A percentile compares a stretch with the other conserved stretches of the same genome.
Conservation (phyloP, 1,140 invertebrate species). For the Oedothorax gibbosus region DNA sequence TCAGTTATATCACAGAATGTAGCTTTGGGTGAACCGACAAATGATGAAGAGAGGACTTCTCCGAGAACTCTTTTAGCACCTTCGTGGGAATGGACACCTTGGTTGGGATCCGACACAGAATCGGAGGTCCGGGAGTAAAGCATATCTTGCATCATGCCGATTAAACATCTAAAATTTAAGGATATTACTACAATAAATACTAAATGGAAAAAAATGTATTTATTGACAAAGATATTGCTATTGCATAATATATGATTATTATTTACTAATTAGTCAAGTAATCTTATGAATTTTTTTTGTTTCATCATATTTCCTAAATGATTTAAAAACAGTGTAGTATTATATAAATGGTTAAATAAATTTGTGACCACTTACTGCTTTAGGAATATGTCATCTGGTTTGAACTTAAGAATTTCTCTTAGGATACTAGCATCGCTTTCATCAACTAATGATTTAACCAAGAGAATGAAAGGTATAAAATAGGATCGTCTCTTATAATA, state of each 20-base stretch:
- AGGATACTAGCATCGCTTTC: slow-evolving; percentile 14
- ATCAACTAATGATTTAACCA: slow-evolving; percentile 22
- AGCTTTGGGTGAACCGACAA: too few relatives aligned
- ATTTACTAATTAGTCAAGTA: not conserved
- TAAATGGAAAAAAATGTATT: not conserved
- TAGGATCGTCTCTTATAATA: slow-evolving; percentile 8
- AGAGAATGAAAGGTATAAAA: slow-evolving; percentile 15
- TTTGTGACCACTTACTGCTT: slow-evolving; percentile 12
- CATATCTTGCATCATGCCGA: not conserved
- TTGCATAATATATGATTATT: too few relatives aligned
- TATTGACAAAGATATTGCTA: too few relatives aligned
- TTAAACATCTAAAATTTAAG: slow-evolving; percentile 1
- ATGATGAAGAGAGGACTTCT: slow-evolving; percentile 7
- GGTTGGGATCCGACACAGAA: not conserved
- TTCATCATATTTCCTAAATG: too few relatives aligned
- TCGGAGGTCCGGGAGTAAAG: not conserved
- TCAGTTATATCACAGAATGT: slow-evolving; percentile 1
- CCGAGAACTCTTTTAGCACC: slow-evolving; percentile 9
- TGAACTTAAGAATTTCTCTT: slow-evolving; percentile 19
- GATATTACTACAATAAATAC: not conserved
- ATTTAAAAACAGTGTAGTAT: not conserved
- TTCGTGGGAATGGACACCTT: not conserved
- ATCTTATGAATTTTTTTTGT: not conserved
- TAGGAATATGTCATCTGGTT: not conserved
- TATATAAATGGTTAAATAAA: not conserved